phyloP scores from a whole-genome alignment of 2,797 vertebrate species.

The Premnoplex brunnescens region DNA sequence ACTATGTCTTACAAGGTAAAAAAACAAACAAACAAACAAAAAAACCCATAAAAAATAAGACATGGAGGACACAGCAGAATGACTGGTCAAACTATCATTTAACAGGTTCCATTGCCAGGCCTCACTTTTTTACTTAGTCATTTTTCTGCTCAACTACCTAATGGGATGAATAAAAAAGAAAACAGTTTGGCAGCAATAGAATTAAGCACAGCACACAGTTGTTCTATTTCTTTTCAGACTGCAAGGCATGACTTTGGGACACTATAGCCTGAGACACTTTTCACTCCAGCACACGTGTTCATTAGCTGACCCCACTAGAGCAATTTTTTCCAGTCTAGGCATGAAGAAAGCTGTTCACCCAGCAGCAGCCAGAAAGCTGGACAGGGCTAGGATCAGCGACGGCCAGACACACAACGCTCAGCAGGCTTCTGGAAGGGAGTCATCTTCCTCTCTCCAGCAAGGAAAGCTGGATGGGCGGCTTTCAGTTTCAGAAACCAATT shows the following conservation, averaged over 20 bases:
- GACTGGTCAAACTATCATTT: not conserved
- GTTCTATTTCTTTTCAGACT: not conserved
- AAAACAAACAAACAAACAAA: not conserved
- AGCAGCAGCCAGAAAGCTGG: conserved; percentile 28
- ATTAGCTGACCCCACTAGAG: not conserved
- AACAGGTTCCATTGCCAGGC: not conserved
- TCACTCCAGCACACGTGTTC: not conserved
- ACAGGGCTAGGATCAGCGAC: not conserved
- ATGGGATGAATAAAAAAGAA: not conserved
- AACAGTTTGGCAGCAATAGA: not conserved
- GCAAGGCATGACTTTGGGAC: not conserved
- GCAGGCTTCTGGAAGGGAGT: conserved; percentile 44
- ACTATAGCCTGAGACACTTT: not conserved
- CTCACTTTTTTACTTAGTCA: not conserved
- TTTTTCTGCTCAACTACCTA: not conserved
- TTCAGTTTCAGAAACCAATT: conserved; percentile 60
- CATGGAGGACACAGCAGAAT: not conserved
- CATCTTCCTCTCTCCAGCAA: conserved; percentile 36
- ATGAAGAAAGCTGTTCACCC: not conserved
- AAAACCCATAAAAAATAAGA: not conserved
- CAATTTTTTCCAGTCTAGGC: not conserved
- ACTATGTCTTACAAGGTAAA: not conserved
- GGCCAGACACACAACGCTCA: not conserved
- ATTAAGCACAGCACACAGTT: not conserved
- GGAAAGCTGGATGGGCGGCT: conserved; percentile 53